Base-by-base conservation (phyloP, 2,888 invertebrate species). In the Flexamia atlantica region DNA sequence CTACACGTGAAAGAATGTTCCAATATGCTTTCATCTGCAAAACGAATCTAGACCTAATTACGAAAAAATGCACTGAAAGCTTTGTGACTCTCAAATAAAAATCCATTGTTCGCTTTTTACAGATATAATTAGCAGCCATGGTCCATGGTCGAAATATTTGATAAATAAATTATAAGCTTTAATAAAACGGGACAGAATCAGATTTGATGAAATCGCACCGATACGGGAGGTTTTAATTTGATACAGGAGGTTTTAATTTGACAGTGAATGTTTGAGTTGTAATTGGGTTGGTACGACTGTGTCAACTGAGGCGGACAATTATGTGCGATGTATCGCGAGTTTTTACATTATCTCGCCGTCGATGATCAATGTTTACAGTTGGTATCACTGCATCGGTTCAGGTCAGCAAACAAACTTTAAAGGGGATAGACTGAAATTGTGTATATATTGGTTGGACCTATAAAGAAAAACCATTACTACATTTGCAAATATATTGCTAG, bases 181-280 rank as follows among this genome's bases (percentile, higher is more conserved):
- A 72, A 40, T 20, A 72, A 72, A 72, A 40, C 40, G 42, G 40
- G 40, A 64, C 57, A 17, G 64, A 17, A 40, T 57, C 57, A 20
- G 57, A 79, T 79, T 79, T 79, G 50, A 79, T 79, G 53, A 79
- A 79, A 57, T 36, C 50, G 57, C 20, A 32, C 25, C 57, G 50
- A 53, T 57, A 53, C 57, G n/a, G 57, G 30, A n/a, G 50, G 36
- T 32, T 79, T 79, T 57, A 57, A 57, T 79, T 57, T 57, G 79
- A 57, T n/a, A 57, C n/a, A 20, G 57, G 79, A 79, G 53, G 50
- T 76, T 76, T 76, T 46, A 76, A 28, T 76, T 76, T 5, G 74
- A n/a, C n/a, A n/a, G n/a, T n/a, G n/a, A n/a, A n/a, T n/a, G n/a
- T n/a, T n/a, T n/a, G n/a, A n/a, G n/a, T 14, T 14, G 64, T 64